Conservation (phyloP, 2,888 invertebrate genomes). For the Sthenelais limicola region DNA sequence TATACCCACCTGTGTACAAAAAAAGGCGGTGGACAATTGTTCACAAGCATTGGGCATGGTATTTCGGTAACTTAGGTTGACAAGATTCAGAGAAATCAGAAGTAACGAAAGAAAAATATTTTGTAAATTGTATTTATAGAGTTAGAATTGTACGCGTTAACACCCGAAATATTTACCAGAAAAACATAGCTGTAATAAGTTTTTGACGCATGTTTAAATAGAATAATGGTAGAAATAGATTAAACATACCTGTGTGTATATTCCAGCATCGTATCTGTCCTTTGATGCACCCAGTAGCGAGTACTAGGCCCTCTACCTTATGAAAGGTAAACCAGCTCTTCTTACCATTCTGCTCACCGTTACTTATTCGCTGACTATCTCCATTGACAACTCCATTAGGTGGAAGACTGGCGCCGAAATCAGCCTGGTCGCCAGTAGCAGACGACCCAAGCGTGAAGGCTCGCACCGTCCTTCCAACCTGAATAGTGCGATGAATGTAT, state of each 20-base stretch:
- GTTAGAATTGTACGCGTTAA: too few relatives aligned
- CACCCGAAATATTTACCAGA: too few relatives aligned
- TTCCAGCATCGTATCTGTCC: conserved; percentile 74
- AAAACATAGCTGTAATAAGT: too few relatives aligned
- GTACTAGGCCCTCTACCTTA: conserved; percentile 66
- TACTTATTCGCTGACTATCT: not conserved
- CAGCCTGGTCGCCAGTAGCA: not conserved
- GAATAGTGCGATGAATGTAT: not conserved
- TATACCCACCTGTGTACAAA: too few relatives aligned
- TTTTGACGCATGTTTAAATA: not conserved
- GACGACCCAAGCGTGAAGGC: conserved; percentile 15
- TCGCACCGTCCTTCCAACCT: not conserved
- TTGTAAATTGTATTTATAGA: too few relatives aligned
- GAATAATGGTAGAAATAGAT: not conserved
- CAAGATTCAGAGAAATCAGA: not conserved
- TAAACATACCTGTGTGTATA: conserved; percentile 67
- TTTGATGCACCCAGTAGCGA: conserved; percentile 73
- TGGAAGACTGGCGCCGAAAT: conserved; percentile 5
- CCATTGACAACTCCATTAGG: not conserved
- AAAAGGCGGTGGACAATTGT: too few relatives aligned
- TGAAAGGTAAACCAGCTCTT: conserved; percentile 14
- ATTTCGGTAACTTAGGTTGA: not conserved
- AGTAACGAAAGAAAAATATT: too few relatives aligned
- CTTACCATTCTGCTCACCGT: not conserved
- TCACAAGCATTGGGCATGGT: too few relatives aligned